Evolutionary conservation across 2,113 vertebrate species (phyloP).

Genomic region (Eublepharis macularius): DNA sequence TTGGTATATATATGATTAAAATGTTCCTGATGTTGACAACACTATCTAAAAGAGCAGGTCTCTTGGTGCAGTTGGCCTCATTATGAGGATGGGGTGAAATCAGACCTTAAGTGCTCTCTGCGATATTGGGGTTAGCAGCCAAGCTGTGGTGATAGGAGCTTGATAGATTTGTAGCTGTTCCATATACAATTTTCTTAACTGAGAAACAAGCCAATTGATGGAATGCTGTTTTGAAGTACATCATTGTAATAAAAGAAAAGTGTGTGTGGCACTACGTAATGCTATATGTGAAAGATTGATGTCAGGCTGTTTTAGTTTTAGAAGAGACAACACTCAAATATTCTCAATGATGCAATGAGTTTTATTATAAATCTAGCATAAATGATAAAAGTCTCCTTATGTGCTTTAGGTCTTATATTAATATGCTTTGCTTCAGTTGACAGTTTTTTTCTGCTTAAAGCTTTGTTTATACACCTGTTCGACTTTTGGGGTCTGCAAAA

Average conservation of each 20-base stretch:
- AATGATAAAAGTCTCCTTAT: constrained; percentile 22
- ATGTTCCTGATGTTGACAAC: neutral
- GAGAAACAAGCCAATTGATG: constrained; percentile 13
- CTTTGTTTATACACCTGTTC: neutral
- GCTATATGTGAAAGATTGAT: neutral
- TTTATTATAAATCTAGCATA: constrained; percentile 8
- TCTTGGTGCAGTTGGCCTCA: neutral
- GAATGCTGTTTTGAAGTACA: constrained; percentile 30
- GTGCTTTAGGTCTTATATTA: neutral
- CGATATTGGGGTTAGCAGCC: neutral
- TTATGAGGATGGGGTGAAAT: neutral
- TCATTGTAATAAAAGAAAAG: neutral
- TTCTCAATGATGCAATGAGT: neutral
- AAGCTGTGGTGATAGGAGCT: neutral
- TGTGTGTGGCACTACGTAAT: neutral
- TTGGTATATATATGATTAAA: neutral
- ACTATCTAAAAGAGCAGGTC: neutral
- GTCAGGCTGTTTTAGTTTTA: neutral
- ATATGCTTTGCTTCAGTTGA: neutral
- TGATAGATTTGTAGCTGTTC: constrained; percentile 18
- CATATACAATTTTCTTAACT: neutral
- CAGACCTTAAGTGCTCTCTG: constrained; percentile 3
- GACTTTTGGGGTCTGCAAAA: neutral
- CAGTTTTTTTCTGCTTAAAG: neutral
- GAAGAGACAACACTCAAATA: neutral